A percentile compares a stretch with the other conserved stretches of the same genome.
Conservation (phyloP, 2,113 vertebrate genomes). For the Mastomys natalensis region DNA sequence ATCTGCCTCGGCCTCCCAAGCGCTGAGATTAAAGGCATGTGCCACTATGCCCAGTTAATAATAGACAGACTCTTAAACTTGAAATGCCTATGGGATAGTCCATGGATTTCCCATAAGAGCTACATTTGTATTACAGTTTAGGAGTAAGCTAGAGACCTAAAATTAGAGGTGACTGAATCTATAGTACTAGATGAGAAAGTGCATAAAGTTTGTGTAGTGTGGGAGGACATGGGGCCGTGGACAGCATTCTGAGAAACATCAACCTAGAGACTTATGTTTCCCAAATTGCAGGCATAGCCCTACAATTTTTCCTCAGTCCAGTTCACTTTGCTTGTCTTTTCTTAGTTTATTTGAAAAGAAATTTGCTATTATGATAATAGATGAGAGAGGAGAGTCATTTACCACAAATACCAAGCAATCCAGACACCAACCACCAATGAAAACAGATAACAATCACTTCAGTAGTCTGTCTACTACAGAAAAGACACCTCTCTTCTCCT, state of each 20-base stretch:
- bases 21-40: not conserved
- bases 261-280: not conserved
- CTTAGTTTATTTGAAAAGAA: slow-evolving; percentile 23
- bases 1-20: not conserved
- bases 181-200: not conserved
- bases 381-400: not conserved
- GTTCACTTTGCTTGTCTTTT: not conserved
- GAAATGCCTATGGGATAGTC: not conserved
- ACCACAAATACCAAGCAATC: not conserved
- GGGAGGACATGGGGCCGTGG: not conserved
- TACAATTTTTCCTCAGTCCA: not conserved
- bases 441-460: not conserved
- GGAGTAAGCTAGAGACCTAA: not conserved
- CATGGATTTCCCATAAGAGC: not conserved
- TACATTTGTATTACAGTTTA: not conserved
- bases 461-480: not conserved
- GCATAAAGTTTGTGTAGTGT: not conserved
- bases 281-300: not conserved
- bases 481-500: not conserved
- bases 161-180: not conserved
- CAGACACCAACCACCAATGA: not conserved
- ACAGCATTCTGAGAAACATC: not conserved
- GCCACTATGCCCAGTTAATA: not conserved
- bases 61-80: not conserved
- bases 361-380: not conserved